Evolutionary conservation across 1,140 invertebrate species (phyloP), one percentile per base, ranked within the genome.

Genomic region (Drosophila lacertosa): DNA sequence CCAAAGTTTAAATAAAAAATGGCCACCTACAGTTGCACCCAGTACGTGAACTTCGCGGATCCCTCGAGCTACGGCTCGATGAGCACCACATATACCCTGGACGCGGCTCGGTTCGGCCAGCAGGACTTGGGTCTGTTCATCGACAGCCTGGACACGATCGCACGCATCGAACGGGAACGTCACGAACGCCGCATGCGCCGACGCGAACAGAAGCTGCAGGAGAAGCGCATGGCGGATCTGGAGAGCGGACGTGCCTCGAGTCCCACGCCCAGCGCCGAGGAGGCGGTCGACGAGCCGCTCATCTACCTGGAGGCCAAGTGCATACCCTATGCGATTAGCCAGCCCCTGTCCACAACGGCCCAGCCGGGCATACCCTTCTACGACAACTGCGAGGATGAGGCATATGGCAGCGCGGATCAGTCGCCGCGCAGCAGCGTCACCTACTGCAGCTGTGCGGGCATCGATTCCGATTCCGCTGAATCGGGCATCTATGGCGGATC

Each of bases 111-210:
- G 5, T 90, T 91, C 33, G 35, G 26, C 0, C 47, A 69, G 24
- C 18, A 42, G 0, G 89, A 91, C 22, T 40, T 91, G 11, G 24
- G 26, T 0, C 40, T 89, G 0, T 90, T 89, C 15, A 66, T 91
- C 0, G 82, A 91, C 9, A 81, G 74, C 26, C 24, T 91, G 40
- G 89, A 91, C 35, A 89, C 71, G 0, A 84, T 91, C 4, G 40
- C 72, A 0, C 73, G 75, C n/a, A 29, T 91, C 3, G 70, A 84
- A 5, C 68, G 72, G 7, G 66, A 91, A 15, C 66, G 74, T 0
- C 63, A 77, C 4, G 84, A 84, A 24, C 66, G 73, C 2, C 54
- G 74, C 0, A 58, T 75, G n/a, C 69, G 54, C 0, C 66, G 74
- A 0, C 74, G 69, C 1, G 37, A 59, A 2, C 48, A 74, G 11